Evolutionary conservation across 2,888 invertebrate genomes (phyloP).

Genomic region (Axea sp.): DNA sequence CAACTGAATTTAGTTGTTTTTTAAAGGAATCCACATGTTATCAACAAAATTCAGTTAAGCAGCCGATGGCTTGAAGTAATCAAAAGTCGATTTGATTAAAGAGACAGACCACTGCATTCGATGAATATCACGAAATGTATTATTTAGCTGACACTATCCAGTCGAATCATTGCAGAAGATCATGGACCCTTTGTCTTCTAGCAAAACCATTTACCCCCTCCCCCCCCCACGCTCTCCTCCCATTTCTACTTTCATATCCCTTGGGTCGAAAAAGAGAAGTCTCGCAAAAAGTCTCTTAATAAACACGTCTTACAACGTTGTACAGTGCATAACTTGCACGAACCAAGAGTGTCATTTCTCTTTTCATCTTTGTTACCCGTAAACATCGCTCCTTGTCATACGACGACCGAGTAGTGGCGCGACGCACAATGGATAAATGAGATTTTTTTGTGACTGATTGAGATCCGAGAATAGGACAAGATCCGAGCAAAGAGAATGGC

Average conservation of each 20-base stretch:
- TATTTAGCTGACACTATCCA: constrained; percentile 42
- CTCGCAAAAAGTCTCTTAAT: constrained; percentile 59
- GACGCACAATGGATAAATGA: constrained; percentile 77
- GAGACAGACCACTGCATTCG: constrained; percentile 37
- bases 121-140: constrained; percentile 44
- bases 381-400: constrained; percentile 29
- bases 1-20: too few relatives aligned
- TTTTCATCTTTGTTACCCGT: constrained; percentile 12
- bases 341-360: constrained; percentile 64
- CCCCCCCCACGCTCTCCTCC: too few relatives aligned
- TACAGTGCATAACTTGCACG: constrained; percentile 71
- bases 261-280: constrained; percentile 1
- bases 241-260: constrained; percentile 24
- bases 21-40: not conserved
- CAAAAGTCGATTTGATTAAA: constrained; percentile 48
- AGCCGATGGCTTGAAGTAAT: constrained; percentile 9
- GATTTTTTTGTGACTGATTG: constrained; percentile 78
- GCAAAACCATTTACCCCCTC: constrained; percentile 45
- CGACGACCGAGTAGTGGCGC: constrained; percentile 66
- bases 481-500: constrained; percentile 50
- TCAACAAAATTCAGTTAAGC: not conserved
- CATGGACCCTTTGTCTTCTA: constrained; percentile 48
- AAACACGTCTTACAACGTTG: constrained; percentile 61
- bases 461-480: constrained; percentile 71
- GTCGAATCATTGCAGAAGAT: constrained; percentile 46